phyloP scores from a whole-genome alignment of 1,140 invertebrate species.

The Eriocheir sinensis region DNA sequence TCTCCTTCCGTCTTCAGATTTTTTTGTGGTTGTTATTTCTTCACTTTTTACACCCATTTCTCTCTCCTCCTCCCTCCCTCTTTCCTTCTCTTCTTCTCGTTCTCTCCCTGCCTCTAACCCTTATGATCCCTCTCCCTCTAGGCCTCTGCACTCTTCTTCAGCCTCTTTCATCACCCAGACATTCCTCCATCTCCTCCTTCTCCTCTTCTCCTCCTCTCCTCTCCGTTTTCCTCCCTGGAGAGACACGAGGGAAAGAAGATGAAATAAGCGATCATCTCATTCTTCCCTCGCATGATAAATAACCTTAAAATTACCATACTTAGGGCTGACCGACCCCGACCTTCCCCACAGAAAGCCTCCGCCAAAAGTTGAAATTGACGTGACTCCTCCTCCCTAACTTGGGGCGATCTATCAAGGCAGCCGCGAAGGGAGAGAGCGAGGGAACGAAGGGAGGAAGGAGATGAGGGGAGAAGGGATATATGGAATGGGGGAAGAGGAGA shows the following conservation, averaged over 20 bases:
- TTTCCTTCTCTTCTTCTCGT: too few relatives aligned
- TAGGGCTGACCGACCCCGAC: neutral
- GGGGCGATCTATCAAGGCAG: neutral
- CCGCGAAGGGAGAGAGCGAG: neutral
- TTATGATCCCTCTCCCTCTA: too few relatives aligned
- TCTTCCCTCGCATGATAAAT: neutral
- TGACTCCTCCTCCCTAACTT: neutral
- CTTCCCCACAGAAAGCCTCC: neutral
- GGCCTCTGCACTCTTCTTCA: too few relatives aligned
- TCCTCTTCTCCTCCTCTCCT: neutral
- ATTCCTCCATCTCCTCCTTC: too few relatives aligned
- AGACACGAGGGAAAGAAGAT: neutral
- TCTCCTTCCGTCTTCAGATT: neutral
- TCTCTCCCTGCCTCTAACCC: too few relatives aligned
- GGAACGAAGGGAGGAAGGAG: neutral
- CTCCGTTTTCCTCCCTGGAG: neutral
- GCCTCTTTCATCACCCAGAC: too few relatives aligned
- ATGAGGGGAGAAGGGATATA: too few relatives aligned
- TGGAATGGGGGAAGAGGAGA: too few relatives aligned
- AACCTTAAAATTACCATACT: neutral
- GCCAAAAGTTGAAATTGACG: neutral
- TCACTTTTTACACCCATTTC: too few relatives aligned
- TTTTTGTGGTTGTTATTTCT: neutral
- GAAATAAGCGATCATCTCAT: neutral
- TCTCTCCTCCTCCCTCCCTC: too few relatives aligned